phyloP scores from a whole-genome alignment of 2,113 vertebrate genomes.

The Sclerurus mexicanus region DNA sequence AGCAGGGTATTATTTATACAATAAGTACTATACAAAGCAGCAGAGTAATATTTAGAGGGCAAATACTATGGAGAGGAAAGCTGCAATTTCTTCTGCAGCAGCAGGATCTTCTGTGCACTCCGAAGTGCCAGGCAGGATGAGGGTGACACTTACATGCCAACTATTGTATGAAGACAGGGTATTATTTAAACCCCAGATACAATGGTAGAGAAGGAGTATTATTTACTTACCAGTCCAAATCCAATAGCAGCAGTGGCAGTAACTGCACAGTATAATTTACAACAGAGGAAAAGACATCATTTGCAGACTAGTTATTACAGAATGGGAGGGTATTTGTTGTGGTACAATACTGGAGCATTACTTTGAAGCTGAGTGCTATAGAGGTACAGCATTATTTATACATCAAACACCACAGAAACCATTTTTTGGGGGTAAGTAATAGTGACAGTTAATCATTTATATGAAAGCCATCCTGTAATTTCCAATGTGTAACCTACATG shows the following conservation, averaged over 20 bases:
- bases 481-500: slow-evolving; percentile 8
- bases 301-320: slow-evolving; percentile 35
- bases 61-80: not conserved
- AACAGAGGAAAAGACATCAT: slow-evolving; percentile 41
- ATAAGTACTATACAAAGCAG: not conserved
- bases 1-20: slow-evolving; percentile 42
- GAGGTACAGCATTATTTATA: slow-evolving; percentile 36
- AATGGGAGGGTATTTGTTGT: slow-evolving; percentile 8
- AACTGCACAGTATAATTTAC: slow-evolving; percentile 41
- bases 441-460: slow-evolving; percentile 27
- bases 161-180: not conserved
- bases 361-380: not conserved
- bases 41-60: slow-evolving; percentile 44
- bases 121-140: not conserved
- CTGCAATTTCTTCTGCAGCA: slow-evolving; percentile 46
- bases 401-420: slow-evolving; percentile 32
- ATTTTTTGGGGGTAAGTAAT: slow-evolving; percentile 19
- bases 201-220: slow-evolving; percentile 11
- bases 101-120: not conserved
- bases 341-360: not conserved
- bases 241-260: slow-evolving; percentile 5
- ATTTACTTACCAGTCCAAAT: slow-evolving; percentile 8
- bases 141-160: slow-evolving; percentile 36
- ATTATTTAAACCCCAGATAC: slow-evolving; percentile 55
- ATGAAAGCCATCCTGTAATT: slow-evolving; percentile 43